Conservation (phyloP, 37 sponge, comb jelly and placozoan genomes). For the Spongilla lacustris region DNA sequence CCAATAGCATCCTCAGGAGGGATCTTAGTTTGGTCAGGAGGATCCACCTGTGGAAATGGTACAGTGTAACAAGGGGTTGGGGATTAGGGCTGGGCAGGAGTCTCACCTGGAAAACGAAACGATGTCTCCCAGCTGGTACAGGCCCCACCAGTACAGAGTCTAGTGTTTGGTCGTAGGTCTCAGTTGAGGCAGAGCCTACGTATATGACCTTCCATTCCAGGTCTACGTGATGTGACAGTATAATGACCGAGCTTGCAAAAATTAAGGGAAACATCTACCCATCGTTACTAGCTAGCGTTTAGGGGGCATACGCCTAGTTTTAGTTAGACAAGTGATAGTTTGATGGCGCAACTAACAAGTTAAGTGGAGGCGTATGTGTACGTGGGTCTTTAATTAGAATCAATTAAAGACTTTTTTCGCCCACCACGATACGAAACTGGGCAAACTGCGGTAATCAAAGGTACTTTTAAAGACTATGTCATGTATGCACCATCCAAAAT, state of each 20-base stretch:
- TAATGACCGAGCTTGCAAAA: neutral
- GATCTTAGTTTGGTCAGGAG: slow-evolving; percentile 81
- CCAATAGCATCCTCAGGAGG: slow-evolving; percentile 90
- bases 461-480: too few species aligned
- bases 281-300: too few species aligned
- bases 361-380: neutral
- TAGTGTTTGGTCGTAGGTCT: slow-evolving; percentile 88
- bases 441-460: too few species aligned
- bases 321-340: too few species aligned
- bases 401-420: neutral
- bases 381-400: neutral
- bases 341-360: neutral
- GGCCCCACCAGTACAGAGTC: slow-evolving; percentile 98
- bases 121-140: slow-evolving; percentile 92
- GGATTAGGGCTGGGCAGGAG: neutral
- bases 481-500: too few species aligned
- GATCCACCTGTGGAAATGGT: slow-evolving; percentile 57
- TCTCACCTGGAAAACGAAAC: slow-evolving; percentile 94
- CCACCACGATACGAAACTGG: neutral
- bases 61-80: neutral
- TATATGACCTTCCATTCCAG: slow-evolving; percentile 99
- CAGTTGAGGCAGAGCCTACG: slow-evolving; percentile 94
- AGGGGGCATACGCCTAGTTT: too few species aligned
- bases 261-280: too few species aligned
- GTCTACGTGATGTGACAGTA: slow-evolving; percentile 60